A percentile compares a stretch with the other conserved stretches of the same genome.
Evolutionary conservation across 2,888 invertebrate genomes (phyloP).

Genomic region (Galerucella nymphaeae): DNA sequence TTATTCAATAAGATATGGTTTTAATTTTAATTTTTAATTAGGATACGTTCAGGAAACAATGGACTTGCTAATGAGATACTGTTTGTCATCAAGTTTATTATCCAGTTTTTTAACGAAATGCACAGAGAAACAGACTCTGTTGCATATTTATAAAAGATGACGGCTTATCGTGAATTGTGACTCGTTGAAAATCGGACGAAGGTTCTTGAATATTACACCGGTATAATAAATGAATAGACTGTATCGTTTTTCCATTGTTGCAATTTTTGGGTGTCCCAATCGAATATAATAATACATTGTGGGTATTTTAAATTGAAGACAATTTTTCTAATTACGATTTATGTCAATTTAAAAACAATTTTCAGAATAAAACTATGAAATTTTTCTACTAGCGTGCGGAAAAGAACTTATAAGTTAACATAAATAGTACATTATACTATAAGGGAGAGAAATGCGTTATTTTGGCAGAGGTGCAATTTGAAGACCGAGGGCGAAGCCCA

Average conservation of each 20-base stretch:
- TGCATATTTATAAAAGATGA: constrained; percentile 41
- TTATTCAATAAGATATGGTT: constrained; percentile 43
- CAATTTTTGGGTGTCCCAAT: not conserved
- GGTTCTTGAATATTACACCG: constrained; percentile 1
- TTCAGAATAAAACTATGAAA: too few relatives aligned
- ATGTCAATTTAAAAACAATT: too few relatives aligned
- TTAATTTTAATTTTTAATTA: constrained; percentile 58
- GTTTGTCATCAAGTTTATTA: constrained; percentile 46
- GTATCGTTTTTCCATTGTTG: not conserved
- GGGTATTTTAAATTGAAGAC: too few relatives aligned
- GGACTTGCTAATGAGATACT: constrained; percentile 43
- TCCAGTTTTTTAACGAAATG: constrained; percentile 39
- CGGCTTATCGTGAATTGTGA: constrained; percentile 31
- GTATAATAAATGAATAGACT: not conserved
- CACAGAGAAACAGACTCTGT: constrained; percentile 36
- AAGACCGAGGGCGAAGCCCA: too few relatives aligned
- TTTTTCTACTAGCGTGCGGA: too few relatives aligned
- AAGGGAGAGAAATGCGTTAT: too few relatives aligned
- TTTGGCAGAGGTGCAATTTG: too few relatives aligned
- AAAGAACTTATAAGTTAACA: too few relatives aligned
- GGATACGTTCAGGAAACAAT: constrained; percentile 40
- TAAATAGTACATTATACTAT: too few relatives aligned
- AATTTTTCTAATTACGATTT: too few relatives aligned
- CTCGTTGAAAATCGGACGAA: constrained; percentile 9
- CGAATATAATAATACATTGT: too few relatives aligned